Base-by-base conservation (phyloP, 1,140 invertebrate genomes). In the Leptestheria dahalacensis region DNA sequence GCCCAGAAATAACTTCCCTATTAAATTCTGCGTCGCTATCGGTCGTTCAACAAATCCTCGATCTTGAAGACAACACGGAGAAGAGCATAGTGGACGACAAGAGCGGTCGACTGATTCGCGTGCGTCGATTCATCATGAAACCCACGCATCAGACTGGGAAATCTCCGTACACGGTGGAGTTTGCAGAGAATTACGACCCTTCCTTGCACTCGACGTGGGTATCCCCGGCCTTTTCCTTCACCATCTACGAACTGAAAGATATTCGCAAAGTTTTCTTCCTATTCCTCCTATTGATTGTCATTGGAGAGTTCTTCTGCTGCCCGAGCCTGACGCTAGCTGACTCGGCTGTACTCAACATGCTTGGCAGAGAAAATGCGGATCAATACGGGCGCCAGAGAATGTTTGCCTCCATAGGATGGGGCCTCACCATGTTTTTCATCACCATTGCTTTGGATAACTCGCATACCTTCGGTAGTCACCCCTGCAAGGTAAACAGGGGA, bases 401-500 rank as follows among this genome's bases (percentile, higher is more conserved):
- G 91, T 98, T 97, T 69, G 96, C 96, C 0, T 97, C 93, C 26
- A 74, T 97, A 50, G 96, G 96, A 21, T 97, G 94, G 95, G 95
- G 91, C 26, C 73, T 98, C 61, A 87, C 94, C 11, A 99, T 99
- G 95, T 97, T 99, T 71, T 88, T 98, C 69, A 91, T 98, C 49
- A 95, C 95, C 33, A 94, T 96, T 64, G 94, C 91, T n/a, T 74
- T 99, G 47, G 96, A 99, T 74, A 91, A 97, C 69, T 95, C 93
- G 0, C 63, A 85, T 77, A 63, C 85, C 78, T 66, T 99, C 88
- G 66, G 98, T 87, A 70, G 75, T 58, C 77, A 78, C 65, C 64
- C 61, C 4, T 62, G 61, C 26, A 11, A 48, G 29, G 61, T 62
- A 29, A 59, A 25, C 33, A 25, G 6, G 6, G 6, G 6, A 41